Conservation (phyloP, 2,113 vertebrate species). For the Eudyptes chrysolophus region DNA sequence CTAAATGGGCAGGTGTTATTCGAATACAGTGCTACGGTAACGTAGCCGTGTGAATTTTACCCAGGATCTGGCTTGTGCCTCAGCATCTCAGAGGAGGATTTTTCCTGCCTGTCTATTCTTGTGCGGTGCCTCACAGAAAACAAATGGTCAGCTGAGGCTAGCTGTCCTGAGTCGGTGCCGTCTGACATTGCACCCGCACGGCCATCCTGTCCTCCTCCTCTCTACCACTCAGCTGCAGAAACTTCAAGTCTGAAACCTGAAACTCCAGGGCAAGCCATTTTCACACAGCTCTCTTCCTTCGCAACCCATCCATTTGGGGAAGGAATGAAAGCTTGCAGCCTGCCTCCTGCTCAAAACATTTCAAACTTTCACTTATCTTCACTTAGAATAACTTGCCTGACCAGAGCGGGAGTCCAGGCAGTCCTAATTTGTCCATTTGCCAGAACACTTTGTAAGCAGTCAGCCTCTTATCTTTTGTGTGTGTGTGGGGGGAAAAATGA, state of each 20-base stretch:
- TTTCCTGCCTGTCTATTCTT: not conserved
- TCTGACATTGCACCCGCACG: accelerated
- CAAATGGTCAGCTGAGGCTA: not conserved
- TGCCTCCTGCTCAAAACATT: conserved; percentile 50
- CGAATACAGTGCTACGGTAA: not conserved
- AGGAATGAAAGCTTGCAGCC: not conserved
- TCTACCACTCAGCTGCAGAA: not conserved
- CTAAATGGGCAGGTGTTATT: not conserved
- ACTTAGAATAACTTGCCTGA: conserved; percentile 59
- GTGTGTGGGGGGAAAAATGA: conserved; percentile 14
- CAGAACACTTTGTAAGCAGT: conserved; percentile 74
- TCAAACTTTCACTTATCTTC: conserved; percentile 66
- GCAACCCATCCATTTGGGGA: conserved; percentile 8
- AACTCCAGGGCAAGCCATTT: not conserved
- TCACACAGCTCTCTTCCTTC: not conserved
- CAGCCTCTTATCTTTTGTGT: conserved; percentile 69
- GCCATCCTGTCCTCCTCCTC: not conserved
- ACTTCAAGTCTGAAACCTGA: not conserved
- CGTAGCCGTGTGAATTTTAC: not conserved
- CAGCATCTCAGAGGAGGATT: not conserved
- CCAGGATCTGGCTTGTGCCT: not conserved
- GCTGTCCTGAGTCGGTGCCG: not conserved
- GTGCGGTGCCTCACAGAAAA: not conserved
- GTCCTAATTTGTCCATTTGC: conserved; percentile 71
- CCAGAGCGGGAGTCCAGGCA: not conserved